Evolutionary conservation across 2,797 vertebrate genomes (phyloP).

Genomic region (Avahi laniger): DNA sequence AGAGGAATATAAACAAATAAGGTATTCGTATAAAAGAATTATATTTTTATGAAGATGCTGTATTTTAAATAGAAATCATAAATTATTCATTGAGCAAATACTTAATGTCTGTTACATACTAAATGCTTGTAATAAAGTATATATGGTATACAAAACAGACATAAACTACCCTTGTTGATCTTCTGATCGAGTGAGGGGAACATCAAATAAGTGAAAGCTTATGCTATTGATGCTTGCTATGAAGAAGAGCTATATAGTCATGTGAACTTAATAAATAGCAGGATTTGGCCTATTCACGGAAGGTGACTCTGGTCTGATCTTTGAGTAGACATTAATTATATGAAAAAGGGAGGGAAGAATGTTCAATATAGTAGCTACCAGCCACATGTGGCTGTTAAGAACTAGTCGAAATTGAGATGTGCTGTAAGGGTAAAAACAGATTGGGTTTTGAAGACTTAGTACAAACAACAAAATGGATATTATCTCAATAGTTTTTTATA

Average conservation of each 20-base stretch:
- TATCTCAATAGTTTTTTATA: background rate
- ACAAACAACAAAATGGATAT: background rate
- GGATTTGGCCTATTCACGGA: background rate
- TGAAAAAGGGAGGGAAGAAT: background rate
- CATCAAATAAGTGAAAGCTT: background rate
- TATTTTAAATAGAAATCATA: slow-evolving; percentile 7
- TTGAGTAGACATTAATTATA: background rate
- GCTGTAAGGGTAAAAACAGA: background rate
- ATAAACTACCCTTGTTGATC: background rate
- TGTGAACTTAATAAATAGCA: background rate
- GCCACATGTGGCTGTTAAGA: background rate
- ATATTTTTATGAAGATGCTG: slow-evolving; percentile 8
- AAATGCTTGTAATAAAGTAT: background rate
- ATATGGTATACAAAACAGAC: background rate
- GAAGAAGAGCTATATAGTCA: background rate
- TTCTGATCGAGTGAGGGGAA: background rate
- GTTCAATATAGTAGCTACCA: background rate
- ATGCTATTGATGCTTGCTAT: background rate
- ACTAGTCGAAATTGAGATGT: background rate
- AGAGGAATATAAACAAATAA: background rate
- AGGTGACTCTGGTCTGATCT: background rate
- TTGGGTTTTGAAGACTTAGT: slow-evolving; percentile 1
- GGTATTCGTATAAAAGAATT: background rate
- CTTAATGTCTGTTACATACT: background rate
- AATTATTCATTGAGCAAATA: background rate